Evolutionary conservation across 2,797 vertebrate genomes (phyloP), one percentile per base, ranked within the genome.

Genomic region (Liasis olivaceus): DNA sequence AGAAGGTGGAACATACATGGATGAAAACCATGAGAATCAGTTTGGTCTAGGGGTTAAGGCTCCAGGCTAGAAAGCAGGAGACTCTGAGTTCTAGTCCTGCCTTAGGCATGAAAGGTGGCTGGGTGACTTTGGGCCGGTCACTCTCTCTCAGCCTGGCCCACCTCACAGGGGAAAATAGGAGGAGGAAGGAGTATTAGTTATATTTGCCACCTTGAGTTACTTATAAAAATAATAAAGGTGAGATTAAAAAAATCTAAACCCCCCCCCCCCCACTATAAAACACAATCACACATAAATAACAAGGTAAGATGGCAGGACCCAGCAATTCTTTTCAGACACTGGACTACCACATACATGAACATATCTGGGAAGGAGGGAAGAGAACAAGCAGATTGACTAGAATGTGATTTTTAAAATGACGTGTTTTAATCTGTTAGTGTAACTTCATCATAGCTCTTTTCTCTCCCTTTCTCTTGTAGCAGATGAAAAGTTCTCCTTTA

Each of bases 401-500:
- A 72, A 72, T 72, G 5, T 36, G 69, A 72, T 72, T 72, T 72
- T 36, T 7, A 72, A 17, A 72, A 36, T 72, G 8, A 36, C 14
- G 15, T 72, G 6, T 20, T 72, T 72, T 31, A 72, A 2, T 36
- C n/a, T 72, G 84, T n/a, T 54, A 85, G 28, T 24, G n/a, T 85
- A 85, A 54, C 28, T 28, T 85, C 24, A 85, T 7, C 28, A 31
- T 8, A 86, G 84, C 0, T 87, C 4, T 36, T 0, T 0, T 0
- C 5, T 72, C 11, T 91, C 24, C 63, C 59, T 54, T 90, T 94
- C 86, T 94, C 88, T 89, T 96, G 93, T 96, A 98, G 96, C 96
- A 90, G 97, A 96, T 64, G 97, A 97, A 72, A 88, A 72, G 0
- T 96, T 97, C 92, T 97, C 98, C 93, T 98, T 99, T 95, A 98